Base-by-base conservation (phyloP, 2,797 vertebrate species). In the Hippocampus kuda region DNA sequence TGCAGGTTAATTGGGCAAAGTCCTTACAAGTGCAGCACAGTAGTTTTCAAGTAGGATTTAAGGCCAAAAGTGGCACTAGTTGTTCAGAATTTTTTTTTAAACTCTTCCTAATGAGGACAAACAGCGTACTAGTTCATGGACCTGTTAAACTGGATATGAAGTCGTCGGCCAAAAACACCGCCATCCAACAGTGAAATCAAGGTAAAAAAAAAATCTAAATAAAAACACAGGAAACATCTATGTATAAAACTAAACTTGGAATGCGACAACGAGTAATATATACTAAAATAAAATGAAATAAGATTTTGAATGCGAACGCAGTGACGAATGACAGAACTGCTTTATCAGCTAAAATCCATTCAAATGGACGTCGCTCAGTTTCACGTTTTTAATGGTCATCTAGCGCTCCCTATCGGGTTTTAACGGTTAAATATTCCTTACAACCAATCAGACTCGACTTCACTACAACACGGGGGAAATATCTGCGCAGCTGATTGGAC, bases 401-500 rank as follows among this genome's bases (percentile, higher is more conserved):
- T 41, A 38, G 41, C 30, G 56, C 75, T 85, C 82, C 73, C 89
- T 88, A 51, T 80, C 41, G 74, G 77, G 67, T 78, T 24, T 76
- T 9, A 79, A 62, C 72, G 70, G 38, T 66, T 4, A 26, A 5
- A 2, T 67, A 51, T 70, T 0, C 12, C 9, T 49, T 41, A 24
- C 0, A 75, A 53, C 88, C 86, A 89, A 89, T 89, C 80, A 78
- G 8, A 78, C 24, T 11, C 18, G 0, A 5, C 64, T 34, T 84
- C 85, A 70, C 77, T 86, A 38, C 44, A n/a, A 1, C 30, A 57
- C 75, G 0, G 1, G 1, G 7, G 20, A 3, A 84, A 27, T 61
- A 8, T 79, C 44, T 67, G 5, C 1, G 48, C 1, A 27, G 46
- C 75, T 87, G 79, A 89, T 91, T 90, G 89, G 90, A 30, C 63